Evolutionary conservation across 2,797 vertebrate genomes (phyloP).

Genomic region (Hypotaenidia philippensis): DNA sequence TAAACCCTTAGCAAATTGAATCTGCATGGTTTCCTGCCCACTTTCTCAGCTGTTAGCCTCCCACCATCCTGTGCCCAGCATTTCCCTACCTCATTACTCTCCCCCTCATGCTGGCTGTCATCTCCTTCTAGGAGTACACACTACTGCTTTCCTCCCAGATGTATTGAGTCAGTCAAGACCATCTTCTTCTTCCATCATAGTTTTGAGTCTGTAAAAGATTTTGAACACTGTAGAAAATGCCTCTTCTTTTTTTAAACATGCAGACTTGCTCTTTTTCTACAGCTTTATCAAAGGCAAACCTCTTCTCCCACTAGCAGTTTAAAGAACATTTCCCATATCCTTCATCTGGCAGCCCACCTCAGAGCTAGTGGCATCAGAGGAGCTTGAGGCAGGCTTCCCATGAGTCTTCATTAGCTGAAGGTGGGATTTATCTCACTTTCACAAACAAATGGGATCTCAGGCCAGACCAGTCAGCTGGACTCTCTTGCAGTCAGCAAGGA

Average conservation of each 20-base stretch:
- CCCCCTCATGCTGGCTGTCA: fast-evolving
- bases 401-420: background rate
- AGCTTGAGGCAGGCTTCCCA: background rate
- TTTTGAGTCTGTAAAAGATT: background rate
- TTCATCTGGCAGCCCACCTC: background rate
- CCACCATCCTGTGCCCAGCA: fast-evolving
- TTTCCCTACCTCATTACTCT: background rate
- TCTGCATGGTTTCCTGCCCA: background rate
- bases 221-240: background rate
- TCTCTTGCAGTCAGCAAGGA: background rate
- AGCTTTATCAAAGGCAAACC: background rate
- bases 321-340: fast-evolving
- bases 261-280: background rate
- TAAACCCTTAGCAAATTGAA: background rate
- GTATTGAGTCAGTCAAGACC: background rate
- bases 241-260: background rate
- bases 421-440: background rate
- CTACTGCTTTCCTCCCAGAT: background rate
- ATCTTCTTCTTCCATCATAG: background rate
- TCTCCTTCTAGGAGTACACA: fast-evolving
- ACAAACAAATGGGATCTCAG: background rate
- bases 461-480: background rate
- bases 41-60: background rate
- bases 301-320: background rate
- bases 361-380: fast-evolving